A percentile compares a stretch with the other conserved stretches of the same genome.
Evolutionary conservation across 2,888 invertebrate species (phyloP).

Genomic region (Hofmannophila pseudospretella): DNA sequence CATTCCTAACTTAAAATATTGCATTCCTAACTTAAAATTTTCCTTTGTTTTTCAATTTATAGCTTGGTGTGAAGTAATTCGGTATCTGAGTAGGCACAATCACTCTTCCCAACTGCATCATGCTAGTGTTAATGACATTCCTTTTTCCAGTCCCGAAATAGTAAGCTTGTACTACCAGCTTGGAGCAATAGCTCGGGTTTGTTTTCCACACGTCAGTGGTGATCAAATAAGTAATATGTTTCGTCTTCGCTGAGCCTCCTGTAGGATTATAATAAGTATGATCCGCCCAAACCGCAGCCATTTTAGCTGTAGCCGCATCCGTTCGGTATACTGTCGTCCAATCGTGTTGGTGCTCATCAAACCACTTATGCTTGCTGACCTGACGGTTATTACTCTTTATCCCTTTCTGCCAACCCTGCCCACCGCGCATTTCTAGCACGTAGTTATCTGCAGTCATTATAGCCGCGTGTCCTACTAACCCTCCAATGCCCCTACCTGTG

Average conservation of each 20-base stretch:
- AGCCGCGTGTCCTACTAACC: slow-evolving; percentile 44
- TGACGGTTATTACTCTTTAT: slow-evolving; percentile 43
- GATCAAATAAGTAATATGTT: slow-evolving; percentile 39
- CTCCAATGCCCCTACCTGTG: slow-evolving; percentile 30
- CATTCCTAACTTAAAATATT: too few relatives aligned
- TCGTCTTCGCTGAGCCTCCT: slow-evolving; percentile 35
- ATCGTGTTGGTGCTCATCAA: slow-evolving; percentile 37
- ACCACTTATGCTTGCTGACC: slow-evolving; percentile 40
- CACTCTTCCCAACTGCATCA: slow-evolving; percentile 20
- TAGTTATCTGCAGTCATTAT: slow-evolving; percentile 46
- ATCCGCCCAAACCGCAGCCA: slow-evolving; percentile 45
- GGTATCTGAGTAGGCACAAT: slow-evolving; percentile 42
- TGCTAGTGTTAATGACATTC: slow-evolving; percentile 31
- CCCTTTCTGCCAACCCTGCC: slow-evolving; percentile 30
- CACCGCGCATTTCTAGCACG: slow-evolving; percentile 50
- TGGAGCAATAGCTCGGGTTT: slow-evolving; percentile 50
- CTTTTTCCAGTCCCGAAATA: slow-evolving; percentile 40
- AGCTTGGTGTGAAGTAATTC: slow-evolving; percentile 37
- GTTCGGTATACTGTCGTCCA: slow-evolving; percentile 47
- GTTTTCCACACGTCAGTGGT: slow-evolving; percentile 30
- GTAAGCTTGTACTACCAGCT: slow-evolving; percentile 46
- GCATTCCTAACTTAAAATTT: too few relatives aligned
- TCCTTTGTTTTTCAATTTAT: slow-evolving; percentile 38
- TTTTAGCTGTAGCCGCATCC: slow-evolving; percentile 26
- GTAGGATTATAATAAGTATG: slow-evolving; percentile 36